Base-by-base conservation (phyloP, 1,140 invertebrate species). In the Coenobita brevimanus region DNA sequence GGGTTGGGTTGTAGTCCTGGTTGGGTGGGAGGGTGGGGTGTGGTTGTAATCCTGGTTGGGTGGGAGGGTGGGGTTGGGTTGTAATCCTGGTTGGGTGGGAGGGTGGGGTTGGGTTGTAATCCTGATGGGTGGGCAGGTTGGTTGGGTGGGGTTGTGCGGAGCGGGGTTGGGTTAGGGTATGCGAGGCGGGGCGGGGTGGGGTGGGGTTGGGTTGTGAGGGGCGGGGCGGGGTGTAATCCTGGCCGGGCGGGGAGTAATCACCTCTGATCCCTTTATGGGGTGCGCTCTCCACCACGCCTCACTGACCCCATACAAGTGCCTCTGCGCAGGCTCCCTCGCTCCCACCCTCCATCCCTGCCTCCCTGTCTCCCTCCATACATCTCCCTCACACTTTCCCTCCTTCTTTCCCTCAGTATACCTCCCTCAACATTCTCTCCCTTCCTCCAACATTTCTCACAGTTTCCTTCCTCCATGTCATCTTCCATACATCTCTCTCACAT, bases 201-300 rank as follows among this genome's bases (percentile, higher is more conserved):
- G 62, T 33, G 62, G 62, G 62, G 62, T 33, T 24, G 62, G 62
- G 62, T 33, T 24, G 62, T 24, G 62, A 24, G 62, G 62, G 62
- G 36, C 27, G 62, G 24, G 62, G 62, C 24, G 62, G 24, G 10
- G 62, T 24, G 62, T 67, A 67, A 67, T 67, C 62, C 62, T 10
- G n/a, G n/a, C 6, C 62, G 33, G 76, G 54, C 36, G 76, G 76
- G 76, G 54, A 62, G 50, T 79, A 79, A 79, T 79, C 76, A 8
- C 33, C 38, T 79, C 38, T 57, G 50, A 60, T 57, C 76, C 76
- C 57, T 79, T 79, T 79, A 62, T 62, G 15, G 50, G 1, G 10
- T 27, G 33, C 30, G 43, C 75, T 60, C 76, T 33, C 24, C 27
- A 24, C 24, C 54, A 57, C 76, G 76, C 76, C 76, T 79, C 24